A percentile compares a stretch with the other conserved stretches of the same genome.
These are phyloP conservation scores for Neoscelio sp. DNA, from an alignment of 2,888 invertebrate genomes.

Conservation along the genomic window DNA sequence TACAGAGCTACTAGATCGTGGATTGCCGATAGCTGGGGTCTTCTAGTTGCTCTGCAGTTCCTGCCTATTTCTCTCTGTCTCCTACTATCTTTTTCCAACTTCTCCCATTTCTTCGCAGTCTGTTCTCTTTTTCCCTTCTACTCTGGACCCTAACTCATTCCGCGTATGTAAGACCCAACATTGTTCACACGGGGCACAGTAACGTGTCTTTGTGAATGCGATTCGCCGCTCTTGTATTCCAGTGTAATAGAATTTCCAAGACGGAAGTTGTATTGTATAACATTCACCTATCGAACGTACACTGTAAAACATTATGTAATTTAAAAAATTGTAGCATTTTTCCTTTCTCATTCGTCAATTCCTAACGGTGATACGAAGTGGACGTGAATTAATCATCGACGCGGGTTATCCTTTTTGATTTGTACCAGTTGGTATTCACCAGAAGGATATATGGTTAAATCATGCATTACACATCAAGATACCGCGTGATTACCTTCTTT, in stretches of 20 bases:
- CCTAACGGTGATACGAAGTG: constrained; percentile 4
- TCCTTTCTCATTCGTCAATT: constrained; percentile 30
- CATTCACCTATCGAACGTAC: constrained; percentile 16
- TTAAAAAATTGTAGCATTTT: constrained; percentile 3
- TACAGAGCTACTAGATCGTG: constrained; percentile 80
- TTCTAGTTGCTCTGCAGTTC: constrained; percentile 45
- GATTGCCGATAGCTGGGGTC: constrained; percentile 74
- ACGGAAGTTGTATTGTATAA: constrained; percentile 58
- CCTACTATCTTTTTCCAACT: constrained; percentile 25
- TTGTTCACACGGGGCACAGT: constrained; percentile 40
- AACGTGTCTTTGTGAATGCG: constrained; percentile 31
- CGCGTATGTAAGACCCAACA: constrained; percentile 23
- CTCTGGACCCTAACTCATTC: constrained; percentile 43
- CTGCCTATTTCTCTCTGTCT: constrained; percentile 38
- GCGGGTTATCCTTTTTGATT: constrained; percentile 1
- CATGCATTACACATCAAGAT: constrained; percentile 38
- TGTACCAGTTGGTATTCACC: constrained; percentile 20
- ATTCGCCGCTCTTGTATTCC: constrained; percentile 39
- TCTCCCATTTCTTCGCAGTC: constrained; percentile 30
- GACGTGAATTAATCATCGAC: constrained; percentile 21
- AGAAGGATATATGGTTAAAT: constrained; percentile 25
- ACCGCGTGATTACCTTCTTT: constrained; percentile 38
- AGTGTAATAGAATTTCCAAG: constrained; percentile 56
- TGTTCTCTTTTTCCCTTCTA: constrained; percentile 62
- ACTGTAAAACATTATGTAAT: constrained; percentile 35